phyloP scores from a whole-genome alignment of 2,797 vertebrate species.

The Gephyroberyx darwinii region DNA sequence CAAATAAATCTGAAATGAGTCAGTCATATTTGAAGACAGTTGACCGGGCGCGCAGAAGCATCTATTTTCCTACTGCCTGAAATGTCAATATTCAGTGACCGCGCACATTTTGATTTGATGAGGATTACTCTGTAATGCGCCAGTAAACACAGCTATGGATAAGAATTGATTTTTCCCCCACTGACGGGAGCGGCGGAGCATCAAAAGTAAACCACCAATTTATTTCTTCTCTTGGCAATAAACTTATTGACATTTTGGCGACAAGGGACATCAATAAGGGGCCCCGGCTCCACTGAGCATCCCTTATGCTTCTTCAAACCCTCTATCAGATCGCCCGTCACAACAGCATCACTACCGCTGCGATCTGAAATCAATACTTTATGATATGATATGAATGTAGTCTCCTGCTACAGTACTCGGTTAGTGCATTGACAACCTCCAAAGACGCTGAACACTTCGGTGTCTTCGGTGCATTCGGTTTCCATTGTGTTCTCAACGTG shows the following conservation, averaged over 20 bases:
- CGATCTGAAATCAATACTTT: slow-evolving; percentile 52
- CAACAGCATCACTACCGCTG: slow-evolving; percentile 14
- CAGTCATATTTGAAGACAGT: slow-evolving; percentile 40
- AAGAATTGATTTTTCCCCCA: slow-evolving; percentile 68
- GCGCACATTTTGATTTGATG: slow-evolving; percentile 66
- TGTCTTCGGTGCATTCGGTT: slow-evolving; percentile 19
- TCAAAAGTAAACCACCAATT: slow-evolving; percentile 70
- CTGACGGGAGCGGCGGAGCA: slow-evolving; percentile 55
- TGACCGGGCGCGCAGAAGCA: slow-evolving; percentile 21
- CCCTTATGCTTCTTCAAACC: slow-evolving; percentile 59
- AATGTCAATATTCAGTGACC: slow-evolving; percentile 65
- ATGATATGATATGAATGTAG: slow-evolving; percentile 54
- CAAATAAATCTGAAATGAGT: slow-evolving; percentile 52
- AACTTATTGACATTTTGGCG: slow-evolving; percentile 65
- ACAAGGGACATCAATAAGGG: slow-evolving; percentile 67
- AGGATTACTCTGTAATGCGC: slow-evolving; percentile 69
- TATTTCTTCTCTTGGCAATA: slow-evolving; percentile 62
- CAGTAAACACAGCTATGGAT: slow-evolving; percentile 63
- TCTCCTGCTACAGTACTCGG: slow-evolving; percentile 28
- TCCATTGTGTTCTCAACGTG: not conserved
- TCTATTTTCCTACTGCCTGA: slow-evolving; percentile 38
- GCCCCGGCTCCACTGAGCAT: slow-evolving; percentile 50
- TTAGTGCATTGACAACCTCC: slow-evolving; percentile 13
- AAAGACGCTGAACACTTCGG: slow-evolving; percentile 6
- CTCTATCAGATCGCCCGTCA: slow-evolving; percentile 43